A percentile compares a stretch with the other conserved stretches of the same genome.
These are phyloP conservation scores for Dryadula phaetusa DNA, from an alignment of 2,888 invertebrate species.

Conservation along the genomic window DNA sequence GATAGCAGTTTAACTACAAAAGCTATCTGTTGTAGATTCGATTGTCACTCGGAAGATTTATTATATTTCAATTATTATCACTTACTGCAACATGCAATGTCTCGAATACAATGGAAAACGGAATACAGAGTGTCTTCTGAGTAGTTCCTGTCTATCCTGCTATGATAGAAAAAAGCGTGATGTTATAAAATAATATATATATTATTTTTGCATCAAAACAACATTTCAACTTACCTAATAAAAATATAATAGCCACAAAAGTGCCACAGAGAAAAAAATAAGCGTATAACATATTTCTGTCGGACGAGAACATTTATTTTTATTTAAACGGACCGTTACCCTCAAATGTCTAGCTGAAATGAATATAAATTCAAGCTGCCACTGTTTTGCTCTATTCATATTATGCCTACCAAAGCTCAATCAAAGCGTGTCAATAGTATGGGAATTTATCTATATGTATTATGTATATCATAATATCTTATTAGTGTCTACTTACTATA, in stretches of 20 bases:
- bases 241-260: constrained; percentile 16
- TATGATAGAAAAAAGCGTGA: too few species aligned
- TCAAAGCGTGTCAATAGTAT: constrained; percentile 11
- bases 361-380: constrained; percentile 25
- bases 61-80: too few species aligned
- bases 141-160: too few species aligned
- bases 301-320: constrained; percentile 29
- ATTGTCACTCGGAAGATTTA: too few species aligned
- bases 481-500: neutral
- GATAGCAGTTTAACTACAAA: too few species aligned
- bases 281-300: constrained; percentile 20
- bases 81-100: too few species aligned
- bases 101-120: too few species aligned
- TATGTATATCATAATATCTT: neutral
- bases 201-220: too few species aligned
- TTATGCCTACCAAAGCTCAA: constrained; percentile 3
- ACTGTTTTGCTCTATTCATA: constrained; percentile 29
- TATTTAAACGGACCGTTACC: constrained; percentile 36
- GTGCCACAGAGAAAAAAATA: constrained; percentile 16
- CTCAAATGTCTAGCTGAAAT: constrained; percentile 36
- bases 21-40: too few species aligned
- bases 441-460: neutral
- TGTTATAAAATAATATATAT: too few species aligned
- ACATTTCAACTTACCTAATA: neutral
- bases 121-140: too few species aligned